Conservation (phyloP, 2,113 vertebrate genomes). For the Mesoclemmys tuberculata region DNA sequence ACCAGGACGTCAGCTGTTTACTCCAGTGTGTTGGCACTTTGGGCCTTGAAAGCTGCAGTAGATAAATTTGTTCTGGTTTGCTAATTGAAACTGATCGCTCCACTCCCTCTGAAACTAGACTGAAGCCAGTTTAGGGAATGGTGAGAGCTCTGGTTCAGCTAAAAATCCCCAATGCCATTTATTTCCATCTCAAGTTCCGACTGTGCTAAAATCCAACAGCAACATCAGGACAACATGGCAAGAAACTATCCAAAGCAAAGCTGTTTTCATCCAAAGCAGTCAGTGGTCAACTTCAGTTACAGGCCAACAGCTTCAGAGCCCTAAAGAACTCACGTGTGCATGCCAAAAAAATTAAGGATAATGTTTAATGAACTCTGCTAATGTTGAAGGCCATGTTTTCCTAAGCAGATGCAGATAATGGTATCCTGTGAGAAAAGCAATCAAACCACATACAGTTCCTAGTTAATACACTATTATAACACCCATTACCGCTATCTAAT, state of each 20-base stretch:
- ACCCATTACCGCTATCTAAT: background rate
- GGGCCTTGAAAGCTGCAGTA: conserved; percentile 2
- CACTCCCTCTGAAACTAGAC: accelerated
- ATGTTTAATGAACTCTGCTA: background rate
- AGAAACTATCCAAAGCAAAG: background rate
- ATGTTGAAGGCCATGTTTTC: background rate
- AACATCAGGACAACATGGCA: background rate
- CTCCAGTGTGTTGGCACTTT: conserved; percentile 29
- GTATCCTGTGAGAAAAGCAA: background rate
- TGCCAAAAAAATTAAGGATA: background rate
- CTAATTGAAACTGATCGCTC: background rate
- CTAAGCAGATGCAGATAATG: background rate
- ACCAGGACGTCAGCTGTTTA: conserved; percentile 59
- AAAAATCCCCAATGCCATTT: background rate
- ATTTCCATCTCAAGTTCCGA: background rate
- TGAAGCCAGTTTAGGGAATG: background rate
- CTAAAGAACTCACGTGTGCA: background rate
- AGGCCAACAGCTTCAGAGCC: background rate
- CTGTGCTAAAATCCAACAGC: background rate
- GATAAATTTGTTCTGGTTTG: background rate
- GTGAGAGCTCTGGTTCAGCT: background rate
- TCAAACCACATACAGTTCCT: background rate
- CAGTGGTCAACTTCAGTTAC: background rate
- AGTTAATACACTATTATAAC: background rate
- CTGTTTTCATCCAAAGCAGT: background rate